These are phyloP conservation scores for Dromiciops gliroides DNA, from an alignment of 2,113 vertebrate species.

Conservation along the genomic window DNA sequence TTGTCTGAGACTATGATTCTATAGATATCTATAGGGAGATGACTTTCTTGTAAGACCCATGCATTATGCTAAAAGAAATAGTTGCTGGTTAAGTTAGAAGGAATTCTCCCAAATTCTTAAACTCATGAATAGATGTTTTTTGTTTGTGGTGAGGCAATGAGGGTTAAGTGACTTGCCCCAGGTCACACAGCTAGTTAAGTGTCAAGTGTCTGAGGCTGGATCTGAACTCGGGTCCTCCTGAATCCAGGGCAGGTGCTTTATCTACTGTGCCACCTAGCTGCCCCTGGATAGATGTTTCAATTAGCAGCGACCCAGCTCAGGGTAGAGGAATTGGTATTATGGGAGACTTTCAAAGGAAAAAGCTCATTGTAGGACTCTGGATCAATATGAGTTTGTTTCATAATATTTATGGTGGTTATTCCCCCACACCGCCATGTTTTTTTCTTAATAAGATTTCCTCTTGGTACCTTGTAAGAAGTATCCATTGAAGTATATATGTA, in stretches of 20 bases:
- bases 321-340: background rate
- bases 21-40: background rate
- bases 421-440: background rate
- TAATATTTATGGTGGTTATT: background rate
- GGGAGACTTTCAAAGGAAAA: background rate
- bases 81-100: background rate
- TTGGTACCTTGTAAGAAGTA: background rate
- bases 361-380: background rate
- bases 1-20: background rate
- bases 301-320: background rate
- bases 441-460: background rate
- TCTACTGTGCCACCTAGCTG: background rate
- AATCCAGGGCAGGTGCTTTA: too few relatives aligned
- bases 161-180: too few relatives aligned
- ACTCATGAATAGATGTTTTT: background rate
- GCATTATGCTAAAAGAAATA: background rate
- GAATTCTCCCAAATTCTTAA: background rate
- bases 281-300: background rate
- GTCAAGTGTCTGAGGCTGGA: too few relatives aligned
- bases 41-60: background rate
- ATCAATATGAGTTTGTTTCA: background rate
- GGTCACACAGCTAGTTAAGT: too few relatives aligned
- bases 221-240: too few relatives aligned
- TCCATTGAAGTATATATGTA: background rate
- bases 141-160: too few relatives aligned